Evolutionary conservation across 2,888 invertebrate species (phyloP).

Genomic region (Plemyria rubiginata): DNA sequence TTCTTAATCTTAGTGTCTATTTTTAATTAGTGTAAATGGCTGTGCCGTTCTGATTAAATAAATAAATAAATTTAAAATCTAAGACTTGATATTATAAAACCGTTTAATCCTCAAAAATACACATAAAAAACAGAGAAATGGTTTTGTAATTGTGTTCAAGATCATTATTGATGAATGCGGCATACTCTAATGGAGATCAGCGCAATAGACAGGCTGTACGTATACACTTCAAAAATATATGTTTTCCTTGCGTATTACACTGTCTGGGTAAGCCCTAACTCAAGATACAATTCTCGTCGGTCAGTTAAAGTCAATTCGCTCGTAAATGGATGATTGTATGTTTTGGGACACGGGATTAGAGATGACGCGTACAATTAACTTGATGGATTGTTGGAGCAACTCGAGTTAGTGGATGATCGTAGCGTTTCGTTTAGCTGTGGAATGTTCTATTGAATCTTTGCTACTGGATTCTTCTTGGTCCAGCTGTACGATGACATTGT

Average conservation of each 20-base stretch:
- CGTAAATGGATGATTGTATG: conserved; percentile 52
- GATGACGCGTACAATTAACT: conserved; percentile 47
- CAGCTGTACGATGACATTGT: background rate
- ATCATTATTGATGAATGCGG: too few species aligned
- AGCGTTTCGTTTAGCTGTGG: conserved; percentile 8
- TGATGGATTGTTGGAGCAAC: conserved; percentile 41
- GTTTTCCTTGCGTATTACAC: background rate
- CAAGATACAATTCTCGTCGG: conserved; percentile 23
- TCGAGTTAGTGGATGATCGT: conserved; percentile 28
- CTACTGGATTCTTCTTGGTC: background rate
- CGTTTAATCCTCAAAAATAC: too few species aligned
- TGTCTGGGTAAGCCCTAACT: conserved; percentile 6
- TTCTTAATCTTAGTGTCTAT: too few species aligned
- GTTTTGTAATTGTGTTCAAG: too few species aligned
- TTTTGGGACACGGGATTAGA: conserved; percentile 43
- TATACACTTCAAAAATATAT: too few species aligned
- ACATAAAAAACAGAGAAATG: too few species aligned
- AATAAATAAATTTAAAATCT: too few species aligned
- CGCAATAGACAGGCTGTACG: too few species aligned
- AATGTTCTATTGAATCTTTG: conserved; percentile 2
- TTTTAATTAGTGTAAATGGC: too few species aligned
- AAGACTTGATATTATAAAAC: too few species aligned
- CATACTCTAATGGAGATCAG: too few species aligned
- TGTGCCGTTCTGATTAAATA: too few species aligned
- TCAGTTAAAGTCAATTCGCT: conserved; percentile 41